Percentiles rank a stretch among this genome's conserved stretches.
phyloP scores from a whole-genome alignment of 2,797 vertebrate species.

The Eleutherodactylus coqui region DNA sequence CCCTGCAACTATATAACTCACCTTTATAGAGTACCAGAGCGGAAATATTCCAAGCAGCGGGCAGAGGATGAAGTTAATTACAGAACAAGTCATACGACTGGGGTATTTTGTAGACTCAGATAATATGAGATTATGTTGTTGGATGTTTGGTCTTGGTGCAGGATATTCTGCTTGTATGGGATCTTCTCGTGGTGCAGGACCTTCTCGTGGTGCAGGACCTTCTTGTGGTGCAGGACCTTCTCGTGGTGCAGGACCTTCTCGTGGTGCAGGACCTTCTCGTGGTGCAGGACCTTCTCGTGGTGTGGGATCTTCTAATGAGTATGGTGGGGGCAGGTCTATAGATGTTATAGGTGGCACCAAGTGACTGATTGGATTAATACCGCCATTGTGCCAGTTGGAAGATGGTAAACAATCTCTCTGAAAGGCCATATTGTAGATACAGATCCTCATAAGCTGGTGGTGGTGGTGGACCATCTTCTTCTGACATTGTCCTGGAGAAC shows the following conservation, averaged over 20 bases:
- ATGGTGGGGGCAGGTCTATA: background rate
- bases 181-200: too few species aligned
- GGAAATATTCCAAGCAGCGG: background rate
- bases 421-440: background rate
- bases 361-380: too few species aligned
- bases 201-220: too few species aligned
- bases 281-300: background rate
- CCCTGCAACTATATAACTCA: background rate
- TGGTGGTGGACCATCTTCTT: background rate
- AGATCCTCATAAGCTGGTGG: background rate
- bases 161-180: too few species aligned
- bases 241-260: too few species aligned
- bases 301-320: background rate
- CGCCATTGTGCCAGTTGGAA: background rate
- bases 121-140: too few species aligned
- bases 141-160: too few species aligned
- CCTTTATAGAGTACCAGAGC: background rate
- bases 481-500: background rate
- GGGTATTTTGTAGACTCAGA: too few species aligned
- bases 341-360: background rate
- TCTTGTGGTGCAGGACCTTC: too few species aligned
- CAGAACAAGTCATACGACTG: background rate
- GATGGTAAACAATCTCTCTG: background rate
- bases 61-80: conserved; percentile 1
- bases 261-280: background rate